Base-by-base conservation (phyloP, 1,140 invertebrate species). In the Aphaenogaster floridana region DNA sequence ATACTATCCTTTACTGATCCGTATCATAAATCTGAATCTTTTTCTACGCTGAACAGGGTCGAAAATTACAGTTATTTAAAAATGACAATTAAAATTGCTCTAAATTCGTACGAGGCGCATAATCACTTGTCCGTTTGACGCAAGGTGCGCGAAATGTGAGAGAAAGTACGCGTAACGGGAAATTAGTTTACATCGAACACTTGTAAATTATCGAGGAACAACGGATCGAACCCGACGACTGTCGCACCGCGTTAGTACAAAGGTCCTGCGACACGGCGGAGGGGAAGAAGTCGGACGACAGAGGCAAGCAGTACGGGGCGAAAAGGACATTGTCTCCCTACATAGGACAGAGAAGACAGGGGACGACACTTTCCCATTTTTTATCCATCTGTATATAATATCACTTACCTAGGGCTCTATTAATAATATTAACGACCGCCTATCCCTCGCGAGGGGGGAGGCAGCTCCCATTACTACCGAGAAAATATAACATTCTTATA, bases 371-470 rank as follows among this genome's bases (percentile, higher is more conserved):
- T 83, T 79, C 86, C 61, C 86, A 93, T 95, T 94, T 94, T 94
- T 95, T 94, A 94, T 93, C 91, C 94, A 95, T 95, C 92, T 95
- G 95, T 95, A 95, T 94, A 95, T 95, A 95, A 90, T 93, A 93
- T 93, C 94, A 94, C 93, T 92, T 93, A 95, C 93, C 54, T 95
- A 95, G 93, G 91, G 92, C 94, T 95, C 94, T 95, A 95, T 90
- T 92, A 94, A 95, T 94, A 91, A 69, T 94, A 95, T 95, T 94
- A 94, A 94, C 91, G 91, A 94, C 90, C 77, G 87, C 92, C 87
- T 89, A 76, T 88, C 69, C 87, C 91, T 84, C 92, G 83, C 91
- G 93, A 93, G 94, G 94, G 91, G 92, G 54, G 13, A 17, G 48
- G 57, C 7, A 39, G 90, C 90, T 93, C 93, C 93, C 93, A 95